Evolutionary conservation across 1,140 invertebrate species (phyloP), one percentile per base, ranked within the genome.

Genomic region (Whitmania pigra): DNA sequence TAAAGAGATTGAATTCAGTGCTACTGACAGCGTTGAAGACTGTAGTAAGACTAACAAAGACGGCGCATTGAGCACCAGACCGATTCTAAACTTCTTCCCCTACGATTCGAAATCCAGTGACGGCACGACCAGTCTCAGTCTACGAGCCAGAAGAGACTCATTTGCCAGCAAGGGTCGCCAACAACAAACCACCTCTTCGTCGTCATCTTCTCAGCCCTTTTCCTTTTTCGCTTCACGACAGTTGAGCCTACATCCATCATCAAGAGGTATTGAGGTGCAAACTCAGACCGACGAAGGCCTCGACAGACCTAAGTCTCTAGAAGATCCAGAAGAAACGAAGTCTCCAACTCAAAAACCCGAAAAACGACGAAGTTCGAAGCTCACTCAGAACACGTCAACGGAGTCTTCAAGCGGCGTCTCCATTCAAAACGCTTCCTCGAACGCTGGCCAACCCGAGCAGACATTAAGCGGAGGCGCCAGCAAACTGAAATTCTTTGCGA

Each of bases 291-390:
- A 71, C 54, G 36, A 31, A 17, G 27, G 27, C 53, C 36, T 72
- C 22, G 29, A 67, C 36, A 27, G 49, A 67, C 25, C 69, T 73
- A 77, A 91, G 90, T 90, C 90, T 91, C 13, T 22, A 25, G 69
- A 70, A 36, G 49, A 15, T 18, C 11, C 22, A 6, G n/a, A 31
- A 25, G 20, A 53, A 36, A 7, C 0, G 2, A 18, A n/a, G 17
- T 25, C 22, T 15, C 67, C n/a, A 11, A 25, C 11, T 29, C 27
- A 11, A 29, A 29, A 31, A 29, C 27, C n/a, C 3, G 67, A 43
- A 68, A 63, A 63, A 25, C 57, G 20, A 31, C 57, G 29, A 31
- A 13, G 6, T 63, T 31, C 22, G 29, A 63, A 63, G 20, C 22
- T 25, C 57, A 63, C 15, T 20, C 22, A 63, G 57, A 22, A 63